Base-by-base conservation (phyloP, 2,113 vertebrate species). In the Myxocyprinus asiaticus region DNA sequence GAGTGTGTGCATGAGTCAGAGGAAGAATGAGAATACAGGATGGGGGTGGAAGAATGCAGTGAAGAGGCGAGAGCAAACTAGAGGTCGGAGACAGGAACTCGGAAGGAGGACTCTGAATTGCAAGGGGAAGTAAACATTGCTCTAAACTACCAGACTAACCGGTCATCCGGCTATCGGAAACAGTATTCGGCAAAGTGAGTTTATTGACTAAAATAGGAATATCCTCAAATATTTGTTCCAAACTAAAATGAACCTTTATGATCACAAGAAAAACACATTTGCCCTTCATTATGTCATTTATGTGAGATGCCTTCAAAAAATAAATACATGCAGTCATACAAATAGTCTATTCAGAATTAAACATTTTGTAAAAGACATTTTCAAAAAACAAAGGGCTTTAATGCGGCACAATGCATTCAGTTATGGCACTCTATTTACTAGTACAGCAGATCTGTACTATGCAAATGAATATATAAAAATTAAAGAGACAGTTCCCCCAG, bases 1-100 rank as follows among this genome's bases (percentile, higher is more conserved):
- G 82, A 59, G 45, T 61, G 55, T 7, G 47, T 53, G 56, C 48
- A 67, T 50, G 63, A 67, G 62, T 62, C 61, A 59, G 53, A 66
- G 14, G 33, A 65, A 14, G 6, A 61, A 64, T 7, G 45, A 48
- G 77, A 50, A 78, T 7, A 58, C 22, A 44, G 7, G 45, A 55
- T 6, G 9, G 33, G 76, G 74, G 75, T 44, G 88, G 90, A 90
- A 90, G 92, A 90, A 93, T 91, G 92, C 89, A 83, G 42, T 15
- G 77, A 82, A 90, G 86, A 87, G 87, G 88, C 82, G 85, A 88
- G 86, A 69, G 66, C 48, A 59, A 62, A 64, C 56, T 51, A 55
- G 87, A 90, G 91, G 90, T 93, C 92, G 91, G 87, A 81, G 89
- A 88, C 86, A 86, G 87, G 88, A 90, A 90, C 88, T 88, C 83